phyloP scores from a whole-genome alignment of 2,797 vertebrate genomes.

The Bradypodion ventrale region DNA sequence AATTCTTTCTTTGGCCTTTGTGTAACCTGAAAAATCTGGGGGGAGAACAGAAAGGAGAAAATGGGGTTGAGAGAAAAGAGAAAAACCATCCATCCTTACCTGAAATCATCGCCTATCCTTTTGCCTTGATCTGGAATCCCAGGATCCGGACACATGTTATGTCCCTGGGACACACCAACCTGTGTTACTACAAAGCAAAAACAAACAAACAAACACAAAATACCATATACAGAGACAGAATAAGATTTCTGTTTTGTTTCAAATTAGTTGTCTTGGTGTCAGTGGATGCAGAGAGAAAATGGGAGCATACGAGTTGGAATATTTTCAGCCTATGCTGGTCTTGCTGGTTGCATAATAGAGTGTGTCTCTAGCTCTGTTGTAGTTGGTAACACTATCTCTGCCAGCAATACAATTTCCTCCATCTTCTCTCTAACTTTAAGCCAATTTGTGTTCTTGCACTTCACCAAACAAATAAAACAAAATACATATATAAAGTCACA shows the following conservation, averaged over 20 bases:
- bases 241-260: constrained; percentile 37
- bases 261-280: constrained; percentile 45
- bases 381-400: constrained; percentile 17
- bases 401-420: constrained; percentile 13
- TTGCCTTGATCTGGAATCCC: constrained; percentile 97
- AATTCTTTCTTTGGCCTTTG: neutral
- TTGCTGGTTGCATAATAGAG: too few species aligned
- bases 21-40: neutral
- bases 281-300: constrained; percentile 68
- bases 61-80: neutral
- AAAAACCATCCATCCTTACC: constrained; percentile 78
- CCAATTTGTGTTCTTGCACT: neutral
- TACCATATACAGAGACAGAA: constrained; percentile 78
- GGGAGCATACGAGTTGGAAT: constrained; percentile 48
- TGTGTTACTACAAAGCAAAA: constrained; percentile 91
- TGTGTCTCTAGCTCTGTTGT: constrained; percentile 35
- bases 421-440: neutral
- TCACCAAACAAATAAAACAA: constrained; percentile 15
- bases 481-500: neutral
- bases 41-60: neutral
- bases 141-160: constrained; percentile 98
- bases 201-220: too few species aligned
- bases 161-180: constrained; percentile 97
- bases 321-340: neutral
- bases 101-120: constrained; percentile 98